These are phyloP conservation scores for Drosophila kepulauana DNA, from an alignment of 1,140 invertebrate genomes.

Conservation along the genomic window DNA sequence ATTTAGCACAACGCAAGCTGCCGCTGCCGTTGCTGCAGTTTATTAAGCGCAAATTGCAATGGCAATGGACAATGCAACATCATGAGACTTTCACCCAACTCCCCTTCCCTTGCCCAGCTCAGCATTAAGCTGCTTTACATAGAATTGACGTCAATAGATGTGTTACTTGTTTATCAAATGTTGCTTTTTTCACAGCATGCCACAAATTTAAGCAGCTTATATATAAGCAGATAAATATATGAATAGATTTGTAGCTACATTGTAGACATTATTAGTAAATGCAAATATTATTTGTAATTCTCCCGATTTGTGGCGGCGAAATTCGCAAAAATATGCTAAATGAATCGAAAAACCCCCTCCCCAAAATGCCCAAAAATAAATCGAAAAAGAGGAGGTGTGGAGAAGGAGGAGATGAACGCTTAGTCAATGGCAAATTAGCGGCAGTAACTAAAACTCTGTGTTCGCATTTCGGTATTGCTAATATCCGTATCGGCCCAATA, in stretches of 20 bases:
- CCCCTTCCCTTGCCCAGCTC: slow-evolving; percentile 2
- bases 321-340: slow-evolving; percentile 79
- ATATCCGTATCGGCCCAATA: slow-evolving; percentile 50
- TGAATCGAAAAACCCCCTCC: slow-evolving; percentile 42
- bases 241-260: slow-evolving; percentile 16
- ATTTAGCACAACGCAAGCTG: slow-evolving; percentile 22
- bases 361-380: slow-evolving; percentile 26
- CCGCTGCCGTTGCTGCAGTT: slow-evolving; percentile 9
- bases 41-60: slow-evolving; percentile 67
- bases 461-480: slow-evolving; percentile 53
- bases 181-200: slow-evolving; percentile 52
- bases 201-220: slow-evolving; percentile 68
- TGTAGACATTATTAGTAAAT: slow-evolving; percentile 21
- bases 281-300: slow-evolving; percentile 70
- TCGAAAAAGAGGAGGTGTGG: background rate
- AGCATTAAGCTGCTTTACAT: slow-evolving; percentile 61
- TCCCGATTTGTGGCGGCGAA: slow-evolving; percentile 58
- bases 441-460: slow-evolving; percentile 65
- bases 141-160: slow-evolving; percentile 62
- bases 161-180: slow-evolving; percentile 33
- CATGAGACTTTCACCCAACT: slow-evolving; percentile 37
- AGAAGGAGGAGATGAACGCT: slow-evolving; percentile 12
- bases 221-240: slow-evolving; percentile 39
- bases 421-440: slow-evolving; percentile 67
- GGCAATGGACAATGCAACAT: slow-evolving; percentile 43